A percentile compares a stretch with the other conserved stretches of the same genome.
Evolutionary conservation across 1,140 invertebrate genomes (phyloP).

Genomic region (Nephila pilipes): DNA sequence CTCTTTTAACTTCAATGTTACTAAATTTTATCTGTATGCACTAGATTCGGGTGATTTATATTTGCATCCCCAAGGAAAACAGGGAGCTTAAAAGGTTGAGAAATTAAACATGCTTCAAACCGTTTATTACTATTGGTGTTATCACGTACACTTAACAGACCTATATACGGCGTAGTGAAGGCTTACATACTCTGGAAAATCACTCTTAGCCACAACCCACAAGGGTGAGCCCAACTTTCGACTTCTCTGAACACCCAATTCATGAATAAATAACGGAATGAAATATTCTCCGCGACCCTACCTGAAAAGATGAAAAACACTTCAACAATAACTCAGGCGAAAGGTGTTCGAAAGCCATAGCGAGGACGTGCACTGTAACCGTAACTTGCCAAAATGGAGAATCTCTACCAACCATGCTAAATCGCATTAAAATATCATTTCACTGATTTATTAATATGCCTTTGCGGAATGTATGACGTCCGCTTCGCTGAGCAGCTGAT

Average conservation of each 20-base stretch:
- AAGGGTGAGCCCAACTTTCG: not conserved
- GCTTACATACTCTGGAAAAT: not conserved
- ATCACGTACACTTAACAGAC: not conserved
- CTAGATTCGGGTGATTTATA: too few relatives aligned
- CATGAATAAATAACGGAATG: slow-evolving; percentile 29
- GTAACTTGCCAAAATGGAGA: slow-evolving; percentile 36
- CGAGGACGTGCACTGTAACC: slow-evolving; percentile 36
- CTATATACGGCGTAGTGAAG: not conserved
- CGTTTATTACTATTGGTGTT: not conserved
- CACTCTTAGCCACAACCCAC: not conserved
- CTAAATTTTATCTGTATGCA: too few relatives aligned
- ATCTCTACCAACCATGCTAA: not conserved
- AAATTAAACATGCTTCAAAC: not conserved
- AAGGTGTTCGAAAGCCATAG: slow-evolving; percentile 36
- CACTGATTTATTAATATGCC: slow-evolving; percentile 47
- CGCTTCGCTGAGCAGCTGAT: not conserved
- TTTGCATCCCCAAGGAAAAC: too few relatives aligned
- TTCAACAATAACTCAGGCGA: slow-evolving; percentile 26
- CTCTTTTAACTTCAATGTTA: too few relatives aligned
- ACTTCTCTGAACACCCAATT: slow-evolving; percentile 29
- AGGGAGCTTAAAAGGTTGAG: too few relatives aligned
- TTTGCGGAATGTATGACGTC: not conserved
- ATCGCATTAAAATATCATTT: slow-evolving; percentile 64
- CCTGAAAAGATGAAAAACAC: slow-evolving; percentile 36
- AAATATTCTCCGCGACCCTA: slow-evolving; percentile 14